A percentile compares a stretch with the other conserved stretches of the same genome.
Evolutionary conservation across 2,797 vertebrate species (phyloP).

Genomic region (Bovichtus diacanthus): DNA sequence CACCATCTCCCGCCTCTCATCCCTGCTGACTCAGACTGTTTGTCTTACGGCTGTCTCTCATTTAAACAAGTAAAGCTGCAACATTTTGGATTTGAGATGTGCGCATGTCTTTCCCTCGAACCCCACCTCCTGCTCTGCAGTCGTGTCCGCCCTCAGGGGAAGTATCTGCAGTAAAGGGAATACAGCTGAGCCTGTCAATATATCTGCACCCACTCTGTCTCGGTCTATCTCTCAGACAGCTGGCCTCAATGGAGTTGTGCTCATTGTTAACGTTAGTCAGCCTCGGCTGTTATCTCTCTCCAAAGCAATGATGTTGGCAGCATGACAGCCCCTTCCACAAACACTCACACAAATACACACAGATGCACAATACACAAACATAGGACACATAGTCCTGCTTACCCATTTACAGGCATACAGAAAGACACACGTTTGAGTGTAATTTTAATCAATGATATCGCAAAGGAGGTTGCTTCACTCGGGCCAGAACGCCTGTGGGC

Average conservation of each 20-base stretch:
- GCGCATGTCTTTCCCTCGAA: slow-evolving; percentile 47
- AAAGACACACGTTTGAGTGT: slow-evolving; percentile 65
- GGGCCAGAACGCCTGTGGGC: slow-evolving; percentile 61
- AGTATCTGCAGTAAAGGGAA: slow-evolving; percentile 59
- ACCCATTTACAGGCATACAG: slow-evolving; percentile 43
- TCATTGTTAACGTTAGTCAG: slow-evolving; percentile 70
- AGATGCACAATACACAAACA: slow-evolving; percentile 38
- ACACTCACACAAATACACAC: slow-evolving; percentile 45
- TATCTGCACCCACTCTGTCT: slow-evolving; percentile 74
- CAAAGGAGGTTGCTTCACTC: slow-evolving; percentile 56
- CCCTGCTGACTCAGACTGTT: slow-evolving; percentile 54
- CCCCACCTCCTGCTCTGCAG: slow-evolving; percentile 41
- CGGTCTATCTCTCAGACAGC: slow-evolving; percentile 65
- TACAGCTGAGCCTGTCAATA: slow-evolving; percentile 63
- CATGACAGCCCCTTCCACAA: slow-evolving; percentile 52
- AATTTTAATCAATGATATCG: slow-evolving; percentile 73
- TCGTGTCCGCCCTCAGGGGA: slow-evolving; percentile 48
- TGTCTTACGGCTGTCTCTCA: slow-evolving; percentile 42
- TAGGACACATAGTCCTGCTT: slow-evolving; percentile 45
- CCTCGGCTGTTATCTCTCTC: slow-evolving; percentile 62
- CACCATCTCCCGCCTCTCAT: slow-evolving; percentile 46
- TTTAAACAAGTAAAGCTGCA: slow-evolving; percentile 54
- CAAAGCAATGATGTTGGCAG: slow-evolving; percentile 56
- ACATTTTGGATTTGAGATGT: slow-evolving; percentile 38
- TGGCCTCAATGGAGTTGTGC: slow-evolving; percentile 56